Evolutionary conservation across 2,113 vertebrate species (phyloP).

Genomic region (Caretta caretta): DNA sequence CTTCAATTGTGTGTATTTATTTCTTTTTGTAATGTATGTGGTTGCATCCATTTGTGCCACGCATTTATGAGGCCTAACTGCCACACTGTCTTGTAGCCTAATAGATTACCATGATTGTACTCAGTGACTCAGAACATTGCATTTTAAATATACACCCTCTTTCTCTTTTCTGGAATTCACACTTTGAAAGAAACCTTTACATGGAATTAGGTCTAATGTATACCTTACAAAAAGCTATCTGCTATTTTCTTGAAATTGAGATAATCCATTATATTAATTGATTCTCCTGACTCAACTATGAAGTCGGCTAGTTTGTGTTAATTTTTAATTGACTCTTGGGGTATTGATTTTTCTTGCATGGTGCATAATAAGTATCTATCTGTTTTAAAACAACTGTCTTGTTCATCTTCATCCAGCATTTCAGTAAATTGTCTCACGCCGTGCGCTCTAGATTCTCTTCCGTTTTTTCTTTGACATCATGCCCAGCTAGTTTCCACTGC

Average conservation of each 20-base stretch:
- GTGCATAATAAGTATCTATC: background rate
- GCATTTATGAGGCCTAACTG: conserved; percentile 2
- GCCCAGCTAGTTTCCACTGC: background rate
- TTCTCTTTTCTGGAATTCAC: background rate
- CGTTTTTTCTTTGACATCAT: background rate
- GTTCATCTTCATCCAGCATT: background rate
- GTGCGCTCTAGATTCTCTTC: background rate
- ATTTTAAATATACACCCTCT: background rate
- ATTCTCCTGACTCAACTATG: background rate
- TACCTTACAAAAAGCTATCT: background rate
- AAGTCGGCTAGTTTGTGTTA: background rate
- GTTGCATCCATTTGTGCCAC: conserved; percentile 33
- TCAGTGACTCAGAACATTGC: conserved; percentile 28
- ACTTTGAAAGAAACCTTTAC: conserved; percentile 30
- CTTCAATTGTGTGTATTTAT: background rate
- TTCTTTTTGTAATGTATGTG: background rate
- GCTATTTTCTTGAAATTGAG: conserved; percentile 19
- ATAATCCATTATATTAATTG: conserved; percentile 26
- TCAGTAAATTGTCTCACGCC: background rate
- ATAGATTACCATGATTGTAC: conserved; percentile 34
- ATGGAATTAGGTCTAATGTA: background rate
- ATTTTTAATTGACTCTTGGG: background rate
- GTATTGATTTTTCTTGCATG: background rate
- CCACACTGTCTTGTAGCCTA: conserved; percentile 20
- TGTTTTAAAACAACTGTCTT: background rate